Base-by-base conservation (phyloP, 1,140 invertebrate species). In the Pseudoatta argentina region DNA sequence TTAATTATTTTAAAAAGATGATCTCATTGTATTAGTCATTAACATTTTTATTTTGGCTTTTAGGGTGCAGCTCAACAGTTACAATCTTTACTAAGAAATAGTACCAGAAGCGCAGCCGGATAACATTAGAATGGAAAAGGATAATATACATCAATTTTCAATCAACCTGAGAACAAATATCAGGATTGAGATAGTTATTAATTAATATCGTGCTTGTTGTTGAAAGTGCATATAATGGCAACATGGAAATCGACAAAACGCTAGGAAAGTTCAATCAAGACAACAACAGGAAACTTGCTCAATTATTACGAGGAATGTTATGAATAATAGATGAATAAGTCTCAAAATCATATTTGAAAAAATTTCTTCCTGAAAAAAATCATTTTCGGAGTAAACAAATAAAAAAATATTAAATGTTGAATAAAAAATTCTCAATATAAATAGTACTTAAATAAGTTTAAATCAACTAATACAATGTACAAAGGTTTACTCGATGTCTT, bases 31-130 rank as follows among this genome's bases (percentile, higher is more conserved):
- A 78, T 78, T 53, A 44, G 16, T 78, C 61, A 77, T 66, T 81
- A 55, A 71, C 87, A 86, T 89, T 88, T 64, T 83, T 89, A 81
- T 81, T 83, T 57, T 21, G 39, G 7, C 44, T 94, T 94, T 34
- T 91, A 96, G 95, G 95, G 95, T 82, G 95, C 95, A 66, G 94
- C 95, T 6, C 94, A 96, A 61, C 94, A 95, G 73, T 89, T 96
- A 79, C 95, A 95, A 85, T 94, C 93, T 34, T 95, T 96, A 78
- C 91, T 96, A 66, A 94, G 90, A 86, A 95, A 94, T 69, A 92
- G 94, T 75, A 95, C 94, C 4, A 93, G 90, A 92, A 93, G 90
- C 81, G 89, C 93, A 55, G 86, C 88, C n/a, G 77, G 48, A 6
- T 64, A 77, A 55, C 24, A 79, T 82, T 72, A 82, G 24, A 39